Percentiles rank a stretch among this genome's conserved stretches.
phyloP scores from a whole-genome alignment of 2,888 invertebrate genomes.

The Minunthozetes semirufus region DNA sequence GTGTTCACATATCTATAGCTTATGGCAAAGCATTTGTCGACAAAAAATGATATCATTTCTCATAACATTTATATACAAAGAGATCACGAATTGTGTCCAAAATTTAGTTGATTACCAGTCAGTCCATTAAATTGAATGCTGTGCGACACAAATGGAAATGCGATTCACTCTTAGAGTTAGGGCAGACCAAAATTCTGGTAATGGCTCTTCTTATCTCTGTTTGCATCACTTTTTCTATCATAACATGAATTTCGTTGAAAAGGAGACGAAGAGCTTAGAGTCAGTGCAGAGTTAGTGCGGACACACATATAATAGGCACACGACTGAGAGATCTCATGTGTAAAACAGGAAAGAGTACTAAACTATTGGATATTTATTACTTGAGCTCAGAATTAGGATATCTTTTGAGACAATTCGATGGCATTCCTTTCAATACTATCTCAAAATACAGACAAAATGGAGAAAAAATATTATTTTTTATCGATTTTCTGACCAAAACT shows the following conservation, averaged over 20 bases:
- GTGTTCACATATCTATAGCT: background rate
- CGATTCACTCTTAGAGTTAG: background rate
- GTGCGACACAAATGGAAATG: background rate
- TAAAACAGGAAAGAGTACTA: background rate
- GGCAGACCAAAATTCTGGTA: background rate
- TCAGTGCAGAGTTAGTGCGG: background rate
- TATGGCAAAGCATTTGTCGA: background rate
- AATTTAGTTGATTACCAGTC: too few species aligned
- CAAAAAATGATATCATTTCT: background rate
- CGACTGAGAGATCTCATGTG: background rate
- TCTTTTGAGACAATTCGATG: background rate
- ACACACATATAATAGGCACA: background rate
- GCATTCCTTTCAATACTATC: background rate
- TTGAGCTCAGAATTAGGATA: background rate
- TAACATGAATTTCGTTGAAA: background rate
- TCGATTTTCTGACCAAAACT: background rate
- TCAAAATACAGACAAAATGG: background rate
- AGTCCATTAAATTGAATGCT: background rate
- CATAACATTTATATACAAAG: background rate
- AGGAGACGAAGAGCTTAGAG: too few species aligned
- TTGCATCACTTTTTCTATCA: background rate
- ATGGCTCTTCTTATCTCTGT: background rate
- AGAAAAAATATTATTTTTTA: background rate
- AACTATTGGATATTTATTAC: background rate
- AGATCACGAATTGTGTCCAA: too few species aligned